Evolutionary conservation across 2,797 vertebrate genomes (phyloP).

Genomic region (Heteromormyrus szaboi): DNA sequence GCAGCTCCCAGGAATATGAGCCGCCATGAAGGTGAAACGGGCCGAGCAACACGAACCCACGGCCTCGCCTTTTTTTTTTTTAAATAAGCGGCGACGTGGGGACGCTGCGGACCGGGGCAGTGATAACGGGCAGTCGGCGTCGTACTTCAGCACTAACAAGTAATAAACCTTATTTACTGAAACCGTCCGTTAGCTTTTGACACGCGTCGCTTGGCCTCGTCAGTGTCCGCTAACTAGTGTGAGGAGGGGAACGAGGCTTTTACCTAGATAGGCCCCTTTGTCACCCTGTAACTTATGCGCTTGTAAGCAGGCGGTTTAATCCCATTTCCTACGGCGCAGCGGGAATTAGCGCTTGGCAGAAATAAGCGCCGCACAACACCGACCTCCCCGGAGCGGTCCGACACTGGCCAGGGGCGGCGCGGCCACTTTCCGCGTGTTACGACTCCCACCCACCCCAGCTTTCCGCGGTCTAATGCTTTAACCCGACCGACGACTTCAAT

Average conservation of each 20-base stretch:
- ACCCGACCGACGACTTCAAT: neutral
- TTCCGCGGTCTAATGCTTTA: constrained; percentile 6
- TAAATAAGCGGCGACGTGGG: no score
- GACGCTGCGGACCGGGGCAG: neutral
- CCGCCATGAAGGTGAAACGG: neutral
- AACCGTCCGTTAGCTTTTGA: neutral
- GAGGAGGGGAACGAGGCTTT: neutral
- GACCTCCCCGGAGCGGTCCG: neutral
- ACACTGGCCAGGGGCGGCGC: constrained; percentile 6
- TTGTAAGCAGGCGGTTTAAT: neutral
- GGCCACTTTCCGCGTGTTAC: neutral
- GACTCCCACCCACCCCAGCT: constrained; percentile 13
- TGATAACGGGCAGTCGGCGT: neutral
- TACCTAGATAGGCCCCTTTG: neutral
- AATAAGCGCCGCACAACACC: neutral
- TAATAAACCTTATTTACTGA: neutral
- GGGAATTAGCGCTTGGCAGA: neutral
- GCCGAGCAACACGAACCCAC: neutral
- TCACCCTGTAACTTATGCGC: neutral
- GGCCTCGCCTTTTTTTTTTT: neutral
- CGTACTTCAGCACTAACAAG: neutral
- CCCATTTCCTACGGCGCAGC: neutral
- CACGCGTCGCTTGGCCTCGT: neutral
- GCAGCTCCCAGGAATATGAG: neutral
- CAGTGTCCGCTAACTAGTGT: neutral